Percentiles rank a stretch among this genome's conserved stretches.
phyloP scores from a whole-genome alignment of 92 coral and sea anemone species.

The Virgularia gustaviana region DNA sequence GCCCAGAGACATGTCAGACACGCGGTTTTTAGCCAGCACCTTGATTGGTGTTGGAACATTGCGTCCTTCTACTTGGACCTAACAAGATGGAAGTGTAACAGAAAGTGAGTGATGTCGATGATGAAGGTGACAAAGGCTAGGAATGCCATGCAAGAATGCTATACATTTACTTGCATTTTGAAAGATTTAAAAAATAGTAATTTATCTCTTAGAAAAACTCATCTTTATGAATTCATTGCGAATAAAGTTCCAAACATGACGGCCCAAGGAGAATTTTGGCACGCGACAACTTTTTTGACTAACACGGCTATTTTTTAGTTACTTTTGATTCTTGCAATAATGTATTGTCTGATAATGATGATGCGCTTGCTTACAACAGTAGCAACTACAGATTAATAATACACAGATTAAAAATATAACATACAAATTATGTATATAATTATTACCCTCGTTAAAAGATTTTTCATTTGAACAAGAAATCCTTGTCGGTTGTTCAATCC shows the following conservation, averaged over 20 bases:
- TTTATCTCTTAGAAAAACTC: no score
- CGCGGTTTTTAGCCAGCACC: constrained; percentile 86
- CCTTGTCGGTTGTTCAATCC: constrained; percentile 96
- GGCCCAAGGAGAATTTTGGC: background rate
- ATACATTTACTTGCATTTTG: no score
- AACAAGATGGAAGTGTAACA: background rate
- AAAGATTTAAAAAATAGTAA: no score
- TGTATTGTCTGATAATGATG: no score
- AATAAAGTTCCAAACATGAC: background rate
- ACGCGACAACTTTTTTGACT: no score
- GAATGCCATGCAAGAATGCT: no score
- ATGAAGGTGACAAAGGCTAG: background rate
- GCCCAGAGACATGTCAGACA: constrained; percentile 85
- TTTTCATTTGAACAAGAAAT: constrained; percentile 95
- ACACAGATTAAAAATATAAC: no score
- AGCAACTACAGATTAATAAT: no score
- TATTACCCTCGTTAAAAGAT: constrained; percentile 81
- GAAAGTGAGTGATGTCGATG: background rate
- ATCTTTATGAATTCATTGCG: background rate
- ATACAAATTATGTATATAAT: no score
- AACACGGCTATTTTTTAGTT: no score
- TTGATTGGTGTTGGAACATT: constrained; percentile 87
- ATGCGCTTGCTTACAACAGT: no score
- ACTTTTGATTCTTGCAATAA: no score
- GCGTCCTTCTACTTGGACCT: constrained; percentile 94